phyloP scores from a whole-genome alignment of 2,888 invertebrate genomes.

The Agrypnus murinus region DNA sequence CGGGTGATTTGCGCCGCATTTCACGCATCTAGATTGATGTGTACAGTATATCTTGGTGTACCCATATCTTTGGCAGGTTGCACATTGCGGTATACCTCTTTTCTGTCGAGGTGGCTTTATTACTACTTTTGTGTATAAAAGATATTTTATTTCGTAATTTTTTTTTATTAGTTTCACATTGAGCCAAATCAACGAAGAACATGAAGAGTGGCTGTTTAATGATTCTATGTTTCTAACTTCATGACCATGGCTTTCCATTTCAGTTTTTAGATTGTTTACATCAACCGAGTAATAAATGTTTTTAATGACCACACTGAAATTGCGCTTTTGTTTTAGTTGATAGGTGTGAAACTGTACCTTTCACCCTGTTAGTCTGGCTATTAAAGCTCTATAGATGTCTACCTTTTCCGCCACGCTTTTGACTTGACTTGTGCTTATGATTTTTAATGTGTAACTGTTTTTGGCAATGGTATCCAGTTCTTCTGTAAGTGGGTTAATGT shows the following conservation, averaged over 20 bases:
- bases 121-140: conserved; percentile 16
- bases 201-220: too few relatives aligned
- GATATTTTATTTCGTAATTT: conserved; percentile 21
- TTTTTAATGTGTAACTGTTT: conserved; percentile 10
- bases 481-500: conserved; percentile 17
- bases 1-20: conserved; percentile 29
- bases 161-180: conserved; percentile 22
- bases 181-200: conserved; percentile 20
- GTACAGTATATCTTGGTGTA: too few relatives aligned
- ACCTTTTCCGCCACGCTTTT: conserved; percentile 29
- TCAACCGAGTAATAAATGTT: conserved; percentile 17
- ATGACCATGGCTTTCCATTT: too few relatives aligned
- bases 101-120: too few relatives aligned
- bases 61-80: too few relatives aligned
- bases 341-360: too few relatives aligned
- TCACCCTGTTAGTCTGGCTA: too few relatives aligned
- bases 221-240: conserved; percentile 22
- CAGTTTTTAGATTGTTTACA: too few relatives aligned
- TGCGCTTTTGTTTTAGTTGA: too few relatives aligned
- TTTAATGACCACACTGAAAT: conserved; percentile 24
- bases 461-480: conserved; percentile 8
- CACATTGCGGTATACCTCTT: too few relatives aligned
- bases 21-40: conserved; percentile 32
- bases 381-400: conserved; percentile 11
- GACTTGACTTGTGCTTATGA: neutral